Conservation (phyloP, 2,113 vertebrate genomes). For the Phrynocephalus versicolor region DNA sequence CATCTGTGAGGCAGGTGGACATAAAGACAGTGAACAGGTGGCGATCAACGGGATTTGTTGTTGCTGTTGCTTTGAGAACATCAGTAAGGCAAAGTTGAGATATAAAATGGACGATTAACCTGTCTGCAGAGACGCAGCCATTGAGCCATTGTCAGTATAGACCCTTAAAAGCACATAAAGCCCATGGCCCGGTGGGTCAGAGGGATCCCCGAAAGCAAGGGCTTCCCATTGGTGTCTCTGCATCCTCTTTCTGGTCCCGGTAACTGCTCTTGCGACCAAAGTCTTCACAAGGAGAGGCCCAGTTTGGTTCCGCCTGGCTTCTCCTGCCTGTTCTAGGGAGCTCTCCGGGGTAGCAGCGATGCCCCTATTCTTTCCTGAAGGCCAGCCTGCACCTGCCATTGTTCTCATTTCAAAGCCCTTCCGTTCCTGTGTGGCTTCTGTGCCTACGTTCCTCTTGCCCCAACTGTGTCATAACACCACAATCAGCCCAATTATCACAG, state of each 20-base stretch:
- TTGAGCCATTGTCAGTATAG: neutral
- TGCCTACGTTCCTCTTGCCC: neutral
- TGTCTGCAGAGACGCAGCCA: neutral
- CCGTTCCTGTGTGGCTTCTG: neutral
- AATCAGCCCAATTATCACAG: conserved; percentile 31
- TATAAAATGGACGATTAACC: neutral
- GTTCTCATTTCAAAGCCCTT: neutral
- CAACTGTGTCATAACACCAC: conserved; percentile 43
- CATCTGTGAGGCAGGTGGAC: no score
- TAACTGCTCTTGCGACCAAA: no score
- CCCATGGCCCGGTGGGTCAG: neutral
- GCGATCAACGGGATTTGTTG: neutral
- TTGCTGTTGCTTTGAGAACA: neutral
- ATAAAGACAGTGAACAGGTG: neutral
- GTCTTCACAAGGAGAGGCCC: conserved; percentile 12
- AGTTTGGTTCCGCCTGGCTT: neutral
- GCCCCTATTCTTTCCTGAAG: neutral
- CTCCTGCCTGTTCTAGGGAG: neutral
- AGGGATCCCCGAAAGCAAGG: neutral
- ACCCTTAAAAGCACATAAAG: neutral
- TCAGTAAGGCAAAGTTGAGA: neutral
- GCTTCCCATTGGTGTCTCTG: no score
- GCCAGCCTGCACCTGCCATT: neutral
- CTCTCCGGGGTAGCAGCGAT: conserved; percentile 23
- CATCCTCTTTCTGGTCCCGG: no score